A percentile compares a stretch with the other conserved stretches of the same genome.
These are phyloP conservation scores for Melieria picta DNA, from an alignment of 2,888 invertebrate genomes.

Conservation along the genomic window DNA sequence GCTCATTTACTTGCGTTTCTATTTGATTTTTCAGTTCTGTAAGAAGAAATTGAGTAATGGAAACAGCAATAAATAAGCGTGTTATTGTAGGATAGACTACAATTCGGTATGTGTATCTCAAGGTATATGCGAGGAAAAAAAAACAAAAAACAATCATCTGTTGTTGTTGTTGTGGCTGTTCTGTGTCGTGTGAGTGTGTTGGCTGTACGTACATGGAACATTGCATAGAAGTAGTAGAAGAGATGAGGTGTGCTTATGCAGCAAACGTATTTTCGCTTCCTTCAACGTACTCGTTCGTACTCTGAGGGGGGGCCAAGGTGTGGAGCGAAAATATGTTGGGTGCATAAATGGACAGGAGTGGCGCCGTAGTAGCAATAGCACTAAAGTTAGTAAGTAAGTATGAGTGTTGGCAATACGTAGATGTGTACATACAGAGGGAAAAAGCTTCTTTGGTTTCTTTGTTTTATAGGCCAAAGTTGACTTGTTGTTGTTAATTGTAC, in stretches of 20 bases:
- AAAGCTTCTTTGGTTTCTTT: constrained; percentile 47
- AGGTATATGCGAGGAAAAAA: background rate
- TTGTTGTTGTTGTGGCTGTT: constrained; percentile 39
- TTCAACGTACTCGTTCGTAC: no score
- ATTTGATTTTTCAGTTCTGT: constrained; percentile 96
- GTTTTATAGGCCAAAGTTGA: constrained; percentile 12
- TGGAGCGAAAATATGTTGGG: no score
- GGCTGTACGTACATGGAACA: constrained; percentile 17
- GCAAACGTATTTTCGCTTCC: no score
- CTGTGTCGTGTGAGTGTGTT: constrained; percentile 14
- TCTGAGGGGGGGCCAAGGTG: no score
- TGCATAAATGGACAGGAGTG: constrained; percentile 7
- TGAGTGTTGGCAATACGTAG: background rate
- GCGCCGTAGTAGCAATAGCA: constrained; percentile 17
- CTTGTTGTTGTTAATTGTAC: constrained; percentile 20
- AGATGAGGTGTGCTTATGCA: no score
- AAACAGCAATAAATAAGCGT: constrained; percentile 67
- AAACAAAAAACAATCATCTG: constrained; percentile 20
- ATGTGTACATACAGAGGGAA: constrained; percentile 50
- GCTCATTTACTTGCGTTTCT: constrained; percentile 96
- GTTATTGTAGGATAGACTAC: constrained; percentile 66
- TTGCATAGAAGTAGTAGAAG: no score
- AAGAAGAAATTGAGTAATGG: constrained; percentile 69
- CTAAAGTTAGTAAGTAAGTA: constrained; percentile 6
- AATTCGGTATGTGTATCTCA: constrained; percentile 41